A percentile compares a stretch with the other conserved stretches of the same genome.
Evolutionary conservation across 2,797 vertebrate genomes (phyloP).

Genomic region (Capromys pilorides): DNA sequence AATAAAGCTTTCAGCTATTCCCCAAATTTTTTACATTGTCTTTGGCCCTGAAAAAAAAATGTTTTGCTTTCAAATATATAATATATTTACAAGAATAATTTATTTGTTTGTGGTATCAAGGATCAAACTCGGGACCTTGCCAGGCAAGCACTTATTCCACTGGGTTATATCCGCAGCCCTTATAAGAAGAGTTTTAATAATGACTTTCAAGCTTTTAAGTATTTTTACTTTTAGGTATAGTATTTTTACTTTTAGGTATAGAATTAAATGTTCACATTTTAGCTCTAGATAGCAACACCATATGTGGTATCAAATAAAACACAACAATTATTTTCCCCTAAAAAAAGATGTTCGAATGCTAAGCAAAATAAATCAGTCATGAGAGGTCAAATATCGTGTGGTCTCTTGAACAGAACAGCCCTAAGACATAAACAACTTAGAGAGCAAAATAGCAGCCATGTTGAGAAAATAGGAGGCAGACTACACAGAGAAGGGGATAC

Average conservation of each 20-base stretch:
- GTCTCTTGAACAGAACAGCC: neutral
- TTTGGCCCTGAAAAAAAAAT: slow-evolving; percentile 5
- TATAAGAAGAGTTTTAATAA: neutral
- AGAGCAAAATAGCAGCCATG: neutral
- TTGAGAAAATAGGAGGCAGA: neutral
- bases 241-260: neutral
- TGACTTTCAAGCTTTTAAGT: slow-evolving; percentile 20
- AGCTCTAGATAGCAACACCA: neutral
- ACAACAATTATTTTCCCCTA: slow-evolving; percentile 23
- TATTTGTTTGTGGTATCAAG: neutral
- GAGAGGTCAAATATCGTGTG: neutral
- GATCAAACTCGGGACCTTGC: too few relatives aligned
- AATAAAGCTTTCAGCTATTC: neutral
- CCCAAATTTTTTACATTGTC: neutral
- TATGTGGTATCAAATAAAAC: slow-evolving; percentile 35
- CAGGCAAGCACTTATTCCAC: too few relatives aligned
- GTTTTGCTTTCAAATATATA: neutral
- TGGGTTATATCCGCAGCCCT: too few relatives aligned
- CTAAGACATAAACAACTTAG: neutral
- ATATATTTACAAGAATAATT: neutral
- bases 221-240: neutral
- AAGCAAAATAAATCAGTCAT: neutral
- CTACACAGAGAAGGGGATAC: neutral
- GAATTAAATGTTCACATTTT: neutral
- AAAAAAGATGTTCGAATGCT: neutral